These are phyloP conservation scores for Apogon talboti DNA, from an alignment of 2,797 vertebrate species.

Conservation along the genomic window DNA sequence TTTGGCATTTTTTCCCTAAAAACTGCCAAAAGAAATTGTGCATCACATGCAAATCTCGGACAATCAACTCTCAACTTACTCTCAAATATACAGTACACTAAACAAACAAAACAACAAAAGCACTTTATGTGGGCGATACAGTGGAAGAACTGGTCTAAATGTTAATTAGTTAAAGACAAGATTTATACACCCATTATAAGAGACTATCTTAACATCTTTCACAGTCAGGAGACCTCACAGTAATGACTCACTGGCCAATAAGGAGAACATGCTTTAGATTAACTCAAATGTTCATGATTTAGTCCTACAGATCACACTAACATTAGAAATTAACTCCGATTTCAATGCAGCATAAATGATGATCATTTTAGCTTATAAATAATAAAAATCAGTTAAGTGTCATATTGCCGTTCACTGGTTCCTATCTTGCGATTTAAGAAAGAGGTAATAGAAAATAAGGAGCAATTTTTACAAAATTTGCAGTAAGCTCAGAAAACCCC, in stretches of 20 bases:
- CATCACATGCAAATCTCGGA: conserved; percentile 23
- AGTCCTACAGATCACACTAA: neutral
- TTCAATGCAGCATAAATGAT: conserved; percentile 58
- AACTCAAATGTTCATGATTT: conserved; percentile 18
- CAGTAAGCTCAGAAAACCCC: conserved; percentile 19
- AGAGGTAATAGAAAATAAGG: conserved; percentile 54
- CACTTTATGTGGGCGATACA: neutral
- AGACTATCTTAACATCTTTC: conserved; percentile 24
- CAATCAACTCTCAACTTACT: neutral
- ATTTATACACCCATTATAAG: conserved; percentile 17
- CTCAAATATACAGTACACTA: neutral
- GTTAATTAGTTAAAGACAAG: conserved; percentile 5
- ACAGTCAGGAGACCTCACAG: conserved; percentile 47
- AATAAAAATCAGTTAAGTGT: conserved; percentile 34
- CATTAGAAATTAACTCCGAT: conserved; percentile 46
- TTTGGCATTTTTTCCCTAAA: too few relatives aligned
- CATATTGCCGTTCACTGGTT: conserved; percentile 38
- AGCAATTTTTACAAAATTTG: conserved; percentile 40
- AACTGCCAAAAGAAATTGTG: too few relatives aligned
- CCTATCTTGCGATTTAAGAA: conserved; percentile 49
- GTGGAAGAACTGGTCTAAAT: conserved; percentile 6
- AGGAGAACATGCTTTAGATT: conserved; percentile 11
- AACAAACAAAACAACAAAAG: neutral
- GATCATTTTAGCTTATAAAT: conserved; percentile 65
- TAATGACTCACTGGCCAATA: conserved; percentile 38